These are phyloP conservation scores for Maniola hyperantus DNA, from an alignment of 2,888 invertebrate genomes.

Conservation along the genomic window DNA sequence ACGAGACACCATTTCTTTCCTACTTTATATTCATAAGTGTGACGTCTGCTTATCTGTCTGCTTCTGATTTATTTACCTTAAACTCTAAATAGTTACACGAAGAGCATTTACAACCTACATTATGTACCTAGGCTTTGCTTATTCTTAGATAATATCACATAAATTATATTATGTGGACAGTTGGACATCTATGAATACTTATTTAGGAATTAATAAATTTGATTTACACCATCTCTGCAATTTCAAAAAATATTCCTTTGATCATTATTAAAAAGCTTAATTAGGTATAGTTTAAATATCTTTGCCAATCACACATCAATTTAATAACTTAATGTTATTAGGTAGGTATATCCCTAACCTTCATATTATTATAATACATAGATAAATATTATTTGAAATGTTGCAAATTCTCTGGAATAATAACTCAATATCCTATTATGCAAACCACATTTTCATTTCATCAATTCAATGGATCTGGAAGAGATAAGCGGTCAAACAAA, in stretches of 20 bases:
- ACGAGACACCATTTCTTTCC: constrained; percentile 25
- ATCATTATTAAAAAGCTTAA: no score
- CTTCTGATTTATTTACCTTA: constrained; percentile 11
- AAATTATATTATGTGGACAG: no score
- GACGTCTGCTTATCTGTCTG: constrained; percentile 20
- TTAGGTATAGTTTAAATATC: no score
- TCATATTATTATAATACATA: background rate
- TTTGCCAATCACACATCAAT: no score
- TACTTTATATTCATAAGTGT: constrained; percentile 32
- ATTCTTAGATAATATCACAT: no score
- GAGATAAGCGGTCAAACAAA: constrained; percentile 1
- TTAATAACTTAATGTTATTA: no score
- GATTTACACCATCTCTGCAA: background rate
- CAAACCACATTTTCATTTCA: background rate
- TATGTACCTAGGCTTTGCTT: background rate
- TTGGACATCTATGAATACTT: no score
- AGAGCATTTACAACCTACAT: background rate
- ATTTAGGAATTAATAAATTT: background rate
- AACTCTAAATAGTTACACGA: background rate
- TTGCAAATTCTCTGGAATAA: background rate
- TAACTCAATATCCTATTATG: background rate
- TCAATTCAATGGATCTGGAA: background rate
- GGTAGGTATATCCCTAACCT: background rate
- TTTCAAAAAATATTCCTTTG: background rate
- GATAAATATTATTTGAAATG: background rate